Conservation (phyloP, 1,140 invertebrate genomes). For the Ectropis grisescens region DNA sequence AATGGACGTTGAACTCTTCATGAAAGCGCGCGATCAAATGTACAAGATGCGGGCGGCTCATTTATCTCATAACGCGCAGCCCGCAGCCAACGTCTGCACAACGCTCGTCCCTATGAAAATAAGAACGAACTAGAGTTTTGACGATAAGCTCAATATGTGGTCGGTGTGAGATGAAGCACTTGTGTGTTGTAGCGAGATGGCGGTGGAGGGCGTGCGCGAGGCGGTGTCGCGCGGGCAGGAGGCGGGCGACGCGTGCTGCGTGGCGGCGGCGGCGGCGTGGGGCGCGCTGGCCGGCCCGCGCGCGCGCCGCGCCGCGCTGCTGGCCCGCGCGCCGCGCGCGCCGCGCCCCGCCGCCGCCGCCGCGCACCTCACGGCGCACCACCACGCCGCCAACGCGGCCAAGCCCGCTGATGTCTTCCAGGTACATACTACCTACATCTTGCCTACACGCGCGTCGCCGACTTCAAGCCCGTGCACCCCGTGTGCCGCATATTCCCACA, state of each 20-base stretch:
- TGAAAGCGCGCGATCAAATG: too few species aligned
- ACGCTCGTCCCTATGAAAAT: too few species aligned
- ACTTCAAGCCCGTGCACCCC: too few species aligned
- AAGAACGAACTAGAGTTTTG: too few species aligned
- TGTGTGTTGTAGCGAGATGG: conserved; percentile 74
- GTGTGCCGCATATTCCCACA: too few species aligned
- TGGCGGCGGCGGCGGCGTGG: conserved; percentile 89
- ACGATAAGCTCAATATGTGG: too few species aligned
- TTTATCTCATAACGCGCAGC: too few species aligned
- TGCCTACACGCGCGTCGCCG: too few species aligned
- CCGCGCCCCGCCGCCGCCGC: conserved; percentile 38
- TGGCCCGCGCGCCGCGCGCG: conserved; percentile 14
- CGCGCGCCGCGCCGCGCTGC: conserved; percentile 25
- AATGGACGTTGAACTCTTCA: too few species aligned
- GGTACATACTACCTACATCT: conserved; percentile 18
- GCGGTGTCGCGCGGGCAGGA: conserved; percentile 90
- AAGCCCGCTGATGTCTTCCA: conserved; percentile 41
- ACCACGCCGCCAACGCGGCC: conserved; percentile 43
- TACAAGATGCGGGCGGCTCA: too few species aligned
- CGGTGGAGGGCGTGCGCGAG: conserved; percentile 84
- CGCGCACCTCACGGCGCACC: conserved; percentile 42
- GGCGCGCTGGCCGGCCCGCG: conserved; percentile 73
- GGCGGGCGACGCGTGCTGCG: conserved; percentile 85
- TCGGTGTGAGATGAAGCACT: not conserved
- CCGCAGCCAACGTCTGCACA: too few species aligned